These are phyloP conservation scores for Danionella cerebrum DNA, from an alignment of 2,113 vertebrate species.

Conservation along the genomic window DNA sequence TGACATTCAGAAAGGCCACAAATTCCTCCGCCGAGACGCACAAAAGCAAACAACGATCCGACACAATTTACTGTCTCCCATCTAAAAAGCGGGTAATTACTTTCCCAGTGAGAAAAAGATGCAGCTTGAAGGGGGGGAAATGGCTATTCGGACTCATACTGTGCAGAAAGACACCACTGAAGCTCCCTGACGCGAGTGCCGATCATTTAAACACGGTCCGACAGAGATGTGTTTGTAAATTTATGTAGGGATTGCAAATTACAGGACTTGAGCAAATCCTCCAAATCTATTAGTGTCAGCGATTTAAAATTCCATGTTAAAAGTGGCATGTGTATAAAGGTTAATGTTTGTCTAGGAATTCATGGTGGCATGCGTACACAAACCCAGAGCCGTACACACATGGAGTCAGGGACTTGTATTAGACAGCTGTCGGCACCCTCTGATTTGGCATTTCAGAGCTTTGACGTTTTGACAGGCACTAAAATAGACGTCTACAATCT, in stretches of 20 bases:
- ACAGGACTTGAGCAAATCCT: neutral
- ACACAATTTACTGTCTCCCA: constrained; percentile 56
- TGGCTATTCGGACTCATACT: neutral
- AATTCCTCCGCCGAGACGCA: constrained; percentile 8
- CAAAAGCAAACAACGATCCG: constrained; percentile 55
- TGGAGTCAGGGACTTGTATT: constrained; percentile 7
- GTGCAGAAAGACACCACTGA: neutral
- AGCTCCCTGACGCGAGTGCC: neutral
- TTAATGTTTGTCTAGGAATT: neutral
- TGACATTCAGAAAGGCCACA: constrained; percentile 59
- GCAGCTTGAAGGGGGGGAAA: neutral
- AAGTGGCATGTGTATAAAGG: neutral
- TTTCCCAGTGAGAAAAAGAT: constrained; percentile 32
- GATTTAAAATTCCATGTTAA: constrained; percentile 1
- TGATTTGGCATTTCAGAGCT: constrained; percentile 26
- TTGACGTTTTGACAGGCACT: constrained; percentile 35
- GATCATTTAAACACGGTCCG: neutral
- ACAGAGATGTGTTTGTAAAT: neutral
- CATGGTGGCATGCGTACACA: constrained; percentile 20
- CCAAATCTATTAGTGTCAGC: neutral
- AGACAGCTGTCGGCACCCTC: constrained; percentile 22
- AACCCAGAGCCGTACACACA: constrained; percentile 9
- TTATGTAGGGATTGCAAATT: neutral
- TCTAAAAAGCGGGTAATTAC: constrained; percentile 58
- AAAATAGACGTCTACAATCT: constrained; percentile 27